Base-by-base conservation (phyloP, 2,797 vertebrate genomes). In the Perdix hodgsoniae region DNA sequence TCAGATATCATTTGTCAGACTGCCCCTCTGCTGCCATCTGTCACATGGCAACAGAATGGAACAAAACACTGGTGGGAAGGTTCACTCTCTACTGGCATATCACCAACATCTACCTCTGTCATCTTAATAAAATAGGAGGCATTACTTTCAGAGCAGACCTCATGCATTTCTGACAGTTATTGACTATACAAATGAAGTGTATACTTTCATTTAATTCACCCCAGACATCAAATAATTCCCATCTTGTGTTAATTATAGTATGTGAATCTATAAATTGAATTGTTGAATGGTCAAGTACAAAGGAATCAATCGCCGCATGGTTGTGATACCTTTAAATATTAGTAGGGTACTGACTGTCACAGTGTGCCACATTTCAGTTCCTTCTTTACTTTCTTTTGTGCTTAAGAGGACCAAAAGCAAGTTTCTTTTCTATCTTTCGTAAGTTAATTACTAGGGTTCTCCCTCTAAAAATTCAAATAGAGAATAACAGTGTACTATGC, bases 191-290 rank as follows among this genome's bases (percentile, higher is more conserved):
- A 37, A 45, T 35, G 11, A 83, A 86, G 8, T 66, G 5, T 90
- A 91, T 90, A 52, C 57, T 54, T 61, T 88, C 31, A 56, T 27
- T 89, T 80, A 69, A 45, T n/a, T 70, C 73, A 83, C 45, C 54
- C 27, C 44, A 39, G 8, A 44, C 61, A 35, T 59, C 45, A 78
- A 73, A 57, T 88, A 86, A 94, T 39, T 92, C 81, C 60, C 50
- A 47, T 57, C 29, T 77, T 33, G 60, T 26, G 3, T 56, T 93
- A 69, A 91, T 86, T 91, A 86, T 4, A 79, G 44, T 76, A 63
- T 3, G 21, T 31, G 13, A 90, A 86, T 86, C 90, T 91, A 54
- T 82, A 94, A 93, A 96, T 49, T 93, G 83, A 90, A 75, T 44
- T 88, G 86, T 91, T 80, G 50, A 86, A 79, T n/a, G 74, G 57